These are phyloP conservation scores for Drosophila acutilabella DNA, from an alignment of 2,888 invertebrate genomes.

Conservation along the genomic window DNA sequence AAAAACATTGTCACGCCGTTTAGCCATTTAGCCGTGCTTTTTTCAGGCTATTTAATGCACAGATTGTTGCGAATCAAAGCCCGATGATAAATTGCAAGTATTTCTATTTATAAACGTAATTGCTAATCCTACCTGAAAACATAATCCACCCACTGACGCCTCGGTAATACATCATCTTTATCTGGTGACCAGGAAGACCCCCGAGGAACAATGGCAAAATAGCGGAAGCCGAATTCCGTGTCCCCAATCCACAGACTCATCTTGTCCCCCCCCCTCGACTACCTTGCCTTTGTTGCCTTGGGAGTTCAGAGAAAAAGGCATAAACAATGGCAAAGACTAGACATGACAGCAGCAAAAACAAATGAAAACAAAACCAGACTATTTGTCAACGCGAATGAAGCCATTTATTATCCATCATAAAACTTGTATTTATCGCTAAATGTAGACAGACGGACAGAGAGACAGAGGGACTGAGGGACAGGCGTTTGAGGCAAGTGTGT, in stretches of 20 bases:
- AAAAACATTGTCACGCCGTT: constrained; percentile 27
- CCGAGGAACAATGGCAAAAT: constrained; percentile 51
- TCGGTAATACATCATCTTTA: constrained; percentile 78
- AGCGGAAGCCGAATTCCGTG: constrained; percentile 22
- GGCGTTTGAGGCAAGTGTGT: constrained; percentile 1
- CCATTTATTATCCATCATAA: constrained; percentile 84
- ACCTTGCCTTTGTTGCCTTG: not conserved
- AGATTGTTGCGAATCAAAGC: constrained; percentile 36
- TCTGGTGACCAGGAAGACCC: constrained; percentile 52
- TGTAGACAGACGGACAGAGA: constrained; percentile 41
- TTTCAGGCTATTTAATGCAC: constrained; percentile 63
- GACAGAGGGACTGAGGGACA: not conserved
- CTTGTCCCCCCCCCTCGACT: no score
- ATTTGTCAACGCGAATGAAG: constrained; percentile 84
- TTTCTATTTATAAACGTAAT: constrained; percentile 81
- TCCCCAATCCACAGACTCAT: not conserved
- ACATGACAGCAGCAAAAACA: constrained; percentile 52
- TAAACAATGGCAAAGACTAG: constrained; percentile 37
- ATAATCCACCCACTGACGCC: constrained; percentile 78
- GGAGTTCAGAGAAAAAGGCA: constrained; percentile 15
- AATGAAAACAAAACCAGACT: constrained; percentile 81
- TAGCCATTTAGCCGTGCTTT: constrained; percentile 32
- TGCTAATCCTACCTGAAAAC: constrained; percentile 82
- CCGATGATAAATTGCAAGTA: constrained; percentile 73
- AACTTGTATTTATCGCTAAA: constrained; percentile 83